A percentile compares a stretch with the other conserved stretches of the same genome.
These are phyloP conservation scores for Esox lucius DNA, from an alignment of 2,797 vertebrate genomes.

Conservation along the genomic window DNA sequence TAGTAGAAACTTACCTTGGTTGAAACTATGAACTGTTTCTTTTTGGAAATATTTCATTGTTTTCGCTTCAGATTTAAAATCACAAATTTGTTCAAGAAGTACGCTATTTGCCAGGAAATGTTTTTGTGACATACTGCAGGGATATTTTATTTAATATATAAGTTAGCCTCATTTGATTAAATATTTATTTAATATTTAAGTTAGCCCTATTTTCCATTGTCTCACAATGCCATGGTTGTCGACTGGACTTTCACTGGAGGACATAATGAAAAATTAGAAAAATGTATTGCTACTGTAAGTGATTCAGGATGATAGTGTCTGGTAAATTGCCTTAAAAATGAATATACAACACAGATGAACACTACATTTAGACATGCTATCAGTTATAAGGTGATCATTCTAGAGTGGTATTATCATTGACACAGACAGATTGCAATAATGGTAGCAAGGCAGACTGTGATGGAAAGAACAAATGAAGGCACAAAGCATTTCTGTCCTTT, in stretches of 20 bases:
- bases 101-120: neutral
- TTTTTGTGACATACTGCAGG: neutral
- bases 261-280: neutral
- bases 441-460: conserved; percentile 14
- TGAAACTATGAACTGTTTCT: neutral
- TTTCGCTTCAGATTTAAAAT: neutral
- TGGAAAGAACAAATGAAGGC: neutral
- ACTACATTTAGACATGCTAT: neutral
- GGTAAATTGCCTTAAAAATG: too few relatives aligned
- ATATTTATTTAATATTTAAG: too few relatives aligned
- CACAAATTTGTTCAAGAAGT: neutral
- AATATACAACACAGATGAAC: neutral
- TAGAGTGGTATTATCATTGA: neutral
- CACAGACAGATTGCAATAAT: neutral
- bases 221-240: neutral
- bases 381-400: neutral
- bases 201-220: neutral
- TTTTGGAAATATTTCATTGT: neutral
- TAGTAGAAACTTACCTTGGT: neutral
- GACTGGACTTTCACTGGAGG: neutral
- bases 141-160: too few relatives aligned
- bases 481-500: conserved; percentile 48
- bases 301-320: too few relatives aligned
- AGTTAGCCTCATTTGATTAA: too few relatives aligned
- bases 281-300: too few relatives aligned